These are phyloP conservation scores for Seriola dumerili DNA, from an alignment of 2,113 vertebrate genomes.

Conservation along the genomic window DNA sequence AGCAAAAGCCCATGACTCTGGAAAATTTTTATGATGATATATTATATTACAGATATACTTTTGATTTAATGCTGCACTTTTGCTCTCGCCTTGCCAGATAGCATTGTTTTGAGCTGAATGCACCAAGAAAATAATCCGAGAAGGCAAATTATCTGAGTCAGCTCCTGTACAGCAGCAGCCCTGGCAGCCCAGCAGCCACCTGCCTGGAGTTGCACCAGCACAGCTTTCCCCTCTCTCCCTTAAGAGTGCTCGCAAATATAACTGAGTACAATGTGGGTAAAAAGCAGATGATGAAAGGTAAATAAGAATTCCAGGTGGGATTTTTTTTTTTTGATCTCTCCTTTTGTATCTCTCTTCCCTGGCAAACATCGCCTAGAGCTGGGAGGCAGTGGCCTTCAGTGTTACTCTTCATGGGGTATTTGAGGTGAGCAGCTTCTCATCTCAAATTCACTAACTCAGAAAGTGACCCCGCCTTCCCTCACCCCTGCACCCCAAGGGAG, in stretches of 20 bases:
- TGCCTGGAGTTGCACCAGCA: conserved; percentile 50
- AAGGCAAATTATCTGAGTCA: conserved; percentile 54
- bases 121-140: conserved; percentile 51
- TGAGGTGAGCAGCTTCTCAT: conserved; percentile 61
- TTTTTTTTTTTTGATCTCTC: conserved; percentile 42
- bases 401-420: conserved; percentile 35
- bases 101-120: conserved; percentile 48
- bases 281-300: conserved; percentile 66
- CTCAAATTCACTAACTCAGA: conserved; percentile 48
- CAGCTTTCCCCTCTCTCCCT: conserved; percentile 14
- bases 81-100: conserved; percentile 16
- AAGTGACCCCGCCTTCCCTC: conserved; percentile 33
- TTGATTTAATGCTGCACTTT: conserved; percentile 23
- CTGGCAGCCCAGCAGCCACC: conserved; percentile 43
- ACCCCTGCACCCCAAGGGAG: conserved; percentile 32
- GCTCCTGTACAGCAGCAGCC: conserved; percentile 51
- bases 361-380: conserved; percentile 38
- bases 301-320: conserved; percentile 59
- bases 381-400: conserved; percentile 29
- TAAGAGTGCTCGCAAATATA: conserved; percentile 51
- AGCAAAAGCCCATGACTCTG: neutral
- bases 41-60: neutral
- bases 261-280: conserved; percentile 43
- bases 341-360: conserved; percentile 34
- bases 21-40: neutral